These are phyloP conservation scores for Gambusia yucatana DNA, from an alignment of 2,797 vertebrate species.

Conservation along the genomic window DNA sequence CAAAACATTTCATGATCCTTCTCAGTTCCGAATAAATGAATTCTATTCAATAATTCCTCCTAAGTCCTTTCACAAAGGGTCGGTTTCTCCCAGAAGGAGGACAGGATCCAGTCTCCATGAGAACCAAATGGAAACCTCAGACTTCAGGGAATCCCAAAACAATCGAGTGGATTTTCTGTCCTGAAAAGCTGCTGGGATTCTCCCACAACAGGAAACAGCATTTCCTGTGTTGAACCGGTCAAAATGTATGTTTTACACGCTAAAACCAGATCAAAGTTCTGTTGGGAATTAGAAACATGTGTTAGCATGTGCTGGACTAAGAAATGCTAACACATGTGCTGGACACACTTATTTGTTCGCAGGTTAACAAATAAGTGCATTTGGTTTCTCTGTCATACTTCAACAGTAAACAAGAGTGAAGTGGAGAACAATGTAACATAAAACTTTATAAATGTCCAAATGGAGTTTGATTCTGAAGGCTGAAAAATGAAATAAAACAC, in stretches of 20 bases:
- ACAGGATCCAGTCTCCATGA: neutral
- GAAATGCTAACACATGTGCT: neutral
- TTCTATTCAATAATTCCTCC: neutral
- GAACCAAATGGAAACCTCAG: neutral
- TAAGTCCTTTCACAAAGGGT: neutral
- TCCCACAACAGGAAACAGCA: no score
- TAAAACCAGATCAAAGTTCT: neutral
- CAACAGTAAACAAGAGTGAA: no score
- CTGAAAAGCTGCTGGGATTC: neutral
- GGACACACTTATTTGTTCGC: no score
- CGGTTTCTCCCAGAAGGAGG: neutral
- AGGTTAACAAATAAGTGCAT: no score
- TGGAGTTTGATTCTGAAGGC: neutral
- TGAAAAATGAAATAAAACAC: neutral
- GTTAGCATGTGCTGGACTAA: neutral
- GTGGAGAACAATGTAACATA: no score
- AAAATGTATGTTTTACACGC: neutral
- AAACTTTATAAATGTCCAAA: neutral
- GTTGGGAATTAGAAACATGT: neutral
- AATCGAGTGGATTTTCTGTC: neutral
- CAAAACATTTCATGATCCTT: neutral
- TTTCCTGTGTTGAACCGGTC: neutral
- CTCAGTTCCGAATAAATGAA: neutral
- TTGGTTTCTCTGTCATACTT: no score
- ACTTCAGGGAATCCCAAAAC: neutral